Evolutionary conservation across 2,888 invertebrate species (phyloP).

Genomic region (Drosophila picticornis): DNA sequence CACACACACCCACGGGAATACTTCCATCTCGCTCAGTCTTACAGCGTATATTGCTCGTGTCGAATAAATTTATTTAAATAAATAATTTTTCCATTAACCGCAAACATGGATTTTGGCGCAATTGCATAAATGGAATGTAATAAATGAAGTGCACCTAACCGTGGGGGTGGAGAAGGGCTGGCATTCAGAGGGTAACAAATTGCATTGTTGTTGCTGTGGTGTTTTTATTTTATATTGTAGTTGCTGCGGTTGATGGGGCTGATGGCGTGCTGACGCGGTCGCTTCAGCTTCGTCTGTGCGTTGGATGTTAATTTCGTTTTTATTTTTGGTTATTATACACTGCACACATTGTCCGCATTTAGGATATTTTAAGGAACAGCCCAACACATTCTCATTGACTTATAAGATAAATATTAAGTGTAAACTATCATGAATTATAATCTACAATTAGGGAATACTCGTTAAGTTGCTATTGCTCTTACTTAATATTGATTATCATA

Average conservation of each 20-base stretch:
- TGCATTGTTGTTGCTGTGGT: conserved; percentile 2
- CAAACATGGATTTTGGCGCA: conserved; percentile 77
- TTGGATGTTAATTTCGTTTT: conserved; percentile 32
- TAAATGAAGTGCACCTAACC: conserved; percentile 65
- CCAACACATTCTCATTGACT: not conserved
- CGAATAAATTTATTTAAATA: conserved; percentile 75
- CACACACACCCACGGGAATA: conserved; percentile 12
- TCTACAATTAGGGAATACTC: not conserved
- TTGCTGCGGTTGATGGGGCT: conserved; percentile 53
- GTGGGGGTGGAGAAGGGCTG: not conserved
- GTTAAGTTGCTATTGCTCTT: not conserved
- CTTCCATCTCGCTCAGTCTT: conserved; percentile 20
- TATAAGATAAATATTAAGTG: not conserved
- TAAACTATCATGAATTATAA: not conserved
- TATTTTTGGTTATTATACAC: conserved; percentile 20
- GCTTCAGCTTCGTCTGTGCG: conserved; percentile 36
- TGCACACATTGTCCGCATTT: not conserved
- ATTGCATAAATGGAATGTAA: conserved; percentile 76
- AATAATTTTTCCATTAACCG: conserved; percentile 78
- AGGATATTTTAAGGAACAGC: not conserved
- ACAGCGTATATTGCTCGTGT: conserved; percentile 42
- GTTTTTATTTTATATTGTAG: conserved; percentile 22
- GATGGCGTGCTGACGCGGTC: conserved; percentile 70
- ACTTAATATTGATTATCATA: not conserved
- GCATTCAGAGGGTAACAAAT: not conserved